Conservation (phyloP, 2,888 invertebrate species). For the Pteria penguin region DNA sequence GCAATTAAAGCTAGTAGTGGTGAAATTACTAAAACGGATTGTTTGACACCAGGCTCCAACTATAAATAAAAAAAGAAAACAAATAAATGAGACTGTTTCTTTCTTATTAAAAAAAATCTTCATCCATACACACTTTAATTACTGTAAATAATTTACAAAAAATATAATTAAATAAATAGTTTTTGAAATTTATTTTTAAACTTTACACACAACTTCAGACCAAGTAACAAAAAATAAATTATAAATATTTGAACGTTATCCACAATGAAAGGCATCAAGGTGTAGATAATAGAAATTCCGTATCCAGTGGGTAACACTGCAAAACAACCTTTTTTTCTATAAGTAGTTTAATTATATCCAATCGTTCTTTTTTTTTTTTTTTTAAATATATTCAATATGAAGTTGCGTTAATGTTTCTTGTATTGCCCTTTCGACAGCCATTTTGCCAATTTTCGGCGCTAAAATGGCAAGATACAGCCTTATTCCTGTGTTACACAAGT, state of each 20-base stretch:
- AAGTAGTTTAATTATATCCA: background rate
- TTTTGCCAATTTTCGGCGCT: too few relatives aligned
- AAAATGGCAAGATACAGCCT: too few relatives aligned
- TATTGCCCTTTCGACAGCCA: too few relatives aligned
- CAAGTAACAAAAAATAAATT: too few relatives aligned
- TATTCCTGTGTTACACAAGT: too few relatives aligned
- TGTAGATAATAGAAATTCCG: constrained; percentile 1
- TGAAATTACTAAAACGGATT: constrained; percentile 12
- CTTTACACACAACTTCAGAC: too few relatives aligned
- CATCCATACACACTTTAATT: too few relatives aligned
- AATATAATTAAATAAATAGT: too few relatives aligned
- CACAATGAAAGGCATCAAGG: background rate
- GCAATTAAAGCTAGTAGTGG: constrained; percentile 13
- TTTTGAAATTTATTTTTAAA: too few relatives aligned
- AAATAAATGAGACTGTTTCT: background rate
- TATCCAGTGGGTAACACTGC: constrained; percentile 12
- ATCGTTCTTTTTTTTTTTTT: background rate
- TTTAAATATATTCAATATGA: background rate
- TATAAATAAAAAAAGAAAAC: background rate
- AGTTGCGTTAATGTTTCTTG: background rate
- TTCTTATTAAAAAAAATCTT: too few relatives aligned
- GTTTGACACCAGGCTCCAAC: background rate
- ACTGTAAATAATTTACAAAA: too few relatives aligned
- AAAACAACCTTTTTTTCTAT: background rate
- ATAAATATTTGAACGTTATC: too few relatives aligned